Base-by-base conservation (phyloP, 2,113 vertebrate genomes). In the Phylloscopus trochilus region DNA sequence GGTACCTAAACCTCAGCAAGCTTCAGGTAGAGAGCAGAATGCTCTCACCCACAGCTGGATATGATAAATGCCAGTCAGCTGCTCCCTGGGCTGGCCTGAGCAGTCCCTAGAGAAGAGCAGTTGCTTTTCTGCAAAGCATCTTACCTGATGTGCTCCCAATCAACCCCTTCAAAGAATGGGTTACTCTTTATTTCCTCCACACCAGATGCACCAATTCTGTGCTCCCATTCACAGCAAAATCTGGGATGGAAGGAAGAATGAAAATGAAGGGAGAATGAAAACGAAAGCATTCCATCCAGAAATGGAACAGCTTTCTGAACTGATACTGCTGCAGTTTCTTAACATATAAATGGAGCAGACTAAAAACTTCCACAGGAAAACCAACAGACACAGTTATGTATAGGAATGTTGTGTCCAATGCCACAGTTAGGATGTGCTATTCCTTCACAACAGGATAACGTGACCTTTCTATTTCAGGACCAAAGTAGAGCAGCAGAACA, bases 61-160 rank as follows among this genome's bases (percentile, higher is more conserved):
- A 24, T 1, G 19, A 5, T 2, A 76, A 58, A 62, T 35, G 13
- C 33, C 63, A 90, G 46, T 18, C 72, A 69, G 82, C 49, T 51
- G 63, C 92, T 96, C 84, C 46, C 70, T 94, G 55, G 68, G 76
- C 30, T 35, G 15, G 69, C 77, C 68, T 83, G 52, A 39, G 35
- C 78, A 87, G 51, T 7, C 55, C 55, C 15, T 2, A 49, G 63
- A 43, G 80, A 68, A 90, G 39, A 96, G 93, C 92, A 90, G 83
- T 43, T 41, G 63, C 47, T 88, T 56, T 73, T 88, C 83, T 92
- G 80, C 55, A 59, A 63, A 90, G 56, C 75, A 11, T 92, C 94
- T 87, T 97, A 99, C 99, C 99, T 99, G 98, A 99, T 99, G 89
- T 99, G 99, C 96, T 99, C 99, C 95, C 99, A 99, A 97, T 99